These are phyloP conservation scores for Girardia tigrina DNA, from an alignment of 2,888 invertebrate genomes.

Conservation along the genomic window DNA sequence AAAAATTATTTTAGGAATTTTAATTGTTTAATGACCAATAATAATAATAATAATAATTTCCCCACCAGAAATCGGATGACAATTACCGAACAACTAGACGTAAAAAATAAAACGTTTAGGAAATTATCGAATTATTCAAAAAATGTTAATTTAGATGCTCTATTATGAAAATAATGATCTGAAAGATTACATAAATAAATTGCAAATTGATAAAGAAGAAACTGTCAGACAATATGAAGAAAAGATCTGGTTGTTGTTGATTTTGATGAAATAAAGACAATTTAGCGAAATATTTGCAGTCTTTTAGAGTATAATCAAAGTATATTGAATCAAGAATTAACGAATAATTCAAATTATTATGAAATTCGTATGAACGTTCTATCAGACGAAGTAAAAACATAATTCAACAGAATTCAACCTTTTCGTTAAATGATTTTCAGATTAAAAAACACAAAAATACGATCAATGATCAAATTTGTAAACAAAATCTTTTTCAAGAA, in stretches of 20 bases:
- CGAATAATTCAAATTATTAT: not conserved
- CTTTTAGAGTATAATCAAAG: not conserved
- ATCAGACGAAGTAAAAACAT: not conserved
- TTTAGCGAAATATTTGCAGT: not conserved
- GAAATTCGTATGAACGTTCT: not conserved
- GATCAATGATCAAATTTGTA: not conserved
- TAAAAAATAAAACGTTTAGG: not conserved
- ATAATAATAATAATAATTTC: too few species aligned
- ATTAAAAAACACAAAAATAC: not conserved
- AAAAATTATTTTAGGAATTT: too few species aligned
- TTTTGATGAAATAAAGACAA: not conserved
- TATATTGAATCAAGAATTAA: not conserved
- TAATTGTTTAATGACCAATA: too few species aligned
- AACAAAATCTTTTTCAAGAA: not conserved
- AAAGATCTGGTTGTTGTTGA: not conserved
- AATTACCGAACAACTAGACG: not conserved
- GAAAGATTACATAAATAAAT: not conserved
- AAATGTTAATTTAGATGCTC: not conserved
- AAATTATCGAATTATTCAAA: too few species aligned
- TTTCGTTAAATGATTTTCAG: not conserved
- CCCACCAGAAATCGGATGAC: too few species aligned
- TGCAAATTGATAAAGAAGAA: not conserved
- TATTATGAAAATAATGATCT: constrained; percentile 9
- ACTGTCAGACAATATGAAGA: not conserved
- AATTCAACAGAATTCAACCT: not conserved